Conservation (phyloP, 2,888 invertebrate genomes). For the Leptopilina syphax region DNA sequence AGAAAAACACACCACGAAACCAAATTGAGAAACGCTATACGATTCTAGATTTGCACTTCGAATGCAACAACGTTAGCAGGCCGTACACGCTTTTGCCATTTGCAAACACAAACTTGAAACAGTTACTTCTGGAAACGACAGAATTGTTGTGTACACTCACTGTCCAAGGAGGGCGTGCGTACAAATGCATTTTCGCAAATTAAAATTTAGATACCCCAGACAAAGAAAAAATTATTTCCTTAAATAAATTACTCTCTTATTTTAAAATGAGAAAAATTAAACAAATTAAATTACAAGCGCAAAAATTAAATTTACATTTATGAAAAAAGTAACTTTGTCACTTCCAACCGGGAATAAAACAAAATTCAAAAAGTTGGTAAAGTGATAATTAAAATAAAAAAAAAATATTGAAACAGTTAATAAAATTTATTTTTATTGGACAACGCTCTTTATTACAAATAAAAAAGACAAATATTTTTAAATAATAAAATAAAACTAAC, state of each 20-base stretch:
- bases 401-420: too few relatives aligned
- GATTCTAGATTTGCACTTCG: constrained; percentile 21
- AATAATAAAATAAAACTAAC: too few relatives aligned
- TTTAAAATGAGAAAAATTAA: background rate
- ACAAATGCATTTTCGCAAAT: constrained; percentile 23
- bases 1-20: constrained; percentile 8
- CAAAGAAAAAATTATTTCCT: background rate
- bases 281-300: background rate
- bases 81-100: constrained; percentile 29
- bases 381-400: too few relatives aligned
- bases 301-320: background rate
- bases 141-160: background rate
- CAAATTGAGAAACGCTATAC: constrained; percentile 9
- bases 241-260: background rate
- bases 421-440: too few relatives aligned
- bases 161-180: constrained; percentile 11
- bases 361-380: too few relatives aligned
- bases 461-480: too few relatives aligned
- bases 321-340: background rate
- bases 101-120: constrained; percentile 31
- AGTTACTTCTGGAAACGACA: constrained; percentile 20
- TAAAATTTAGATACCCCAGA: constrained; percentile 8
- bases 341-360: too few relatives aligned
- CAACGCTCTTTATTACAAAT: too few relatives aligned
- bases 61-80: constrained; percentile 19